Base-by-base conservation (phyloP, 1,140 invertebrate genomes). In the Xylocopa sonorina region DNA sequence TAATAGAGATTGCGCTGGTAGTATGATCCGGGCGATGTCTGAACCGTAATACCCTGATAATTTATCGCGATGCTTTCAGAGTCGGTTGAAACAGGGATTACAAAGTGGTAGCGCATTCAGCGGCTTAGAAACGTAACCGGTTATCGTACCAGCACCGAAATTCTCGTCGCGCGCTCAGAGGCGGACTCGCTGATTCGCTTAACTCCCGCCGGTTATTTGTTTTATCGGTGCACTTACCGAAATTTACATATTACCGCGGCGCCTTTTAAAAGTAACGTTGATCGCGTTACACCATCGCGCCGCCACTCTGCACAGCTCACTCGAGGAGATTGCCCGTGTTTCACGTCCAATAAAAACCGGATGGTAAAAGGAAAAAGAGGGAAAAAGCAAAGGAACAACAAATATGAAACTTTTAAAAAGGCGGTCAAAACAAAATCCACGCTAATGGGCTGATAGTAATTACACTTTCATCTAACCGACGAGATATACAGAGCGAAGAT, bases 231-330 rank as follows among this genome's bases (percentile, higher is more conserved):
- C 62, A 53, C 72, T 66, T 46, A 29, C 62, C n/a, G 10, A 66
- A 75, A 75, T 75, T 75, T 75, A 41, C 72, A 75, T 75, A 66
- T 53, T 64, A 74, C 72, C 48, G 10, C n/a, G 72, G 34, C 29
- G 32, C 14, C 50, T 43, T 58, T 68, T 68, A 77, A 69, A 77
- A 68, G 29, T 77, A 77, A 77, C 74, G 74, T 27, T 58, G 51
- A 38, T 58, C 41, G 58, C 21, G 51, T 74, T 64, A 74, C 43
- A 51, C 4, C 41, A 32, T 14, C 24, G 43, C 18, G 2, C 60
- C n/a, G 38, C 2, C n/a, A 12, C 16, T 4, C 18, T 6, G 64
- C n/a, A 16, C 64, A 43, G 34, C n/a, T 77, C 51, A 57, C 64
- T 77, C 64, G 58, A 68, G 51, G 32, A 77, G 48, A 77, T 77